phyloP scores from a whole-genome alignment of 2,797 vertebrate genomes.

The Orestias chungarensis region DNA sequence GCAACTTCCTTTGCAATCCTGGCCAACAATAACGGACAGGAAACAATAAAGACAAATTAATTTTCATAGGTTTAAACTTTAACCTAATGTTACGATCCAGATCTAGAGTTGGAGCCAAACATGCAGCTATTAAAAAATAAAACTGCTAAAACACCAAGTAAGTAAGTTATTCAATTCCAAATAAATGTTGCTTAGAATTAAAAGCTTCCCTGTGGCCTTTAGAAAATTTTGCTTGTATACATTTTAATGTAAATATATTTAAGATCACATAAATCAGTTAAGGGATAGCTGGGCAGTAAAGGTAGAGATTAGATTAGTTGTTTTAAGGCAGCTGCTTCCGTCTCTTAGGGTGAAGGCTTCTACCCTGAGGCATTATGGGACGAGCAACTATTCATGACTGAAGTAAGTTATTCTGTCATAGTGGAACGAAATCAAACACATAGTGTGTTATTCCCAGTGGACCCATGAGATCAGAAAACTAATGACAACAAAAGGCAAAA shows the following conservation, averaged over 20 bases:
- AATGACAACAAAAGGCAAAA: constrained; percentile 61
- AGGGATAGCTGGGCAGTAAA: constrained; percentile 2
- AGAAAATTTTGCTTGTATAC: background rate
- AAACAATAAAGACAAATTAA: background rate
- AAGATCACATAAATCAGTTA: background rate
- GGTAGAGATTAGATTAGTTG: constrained; percentile 9
- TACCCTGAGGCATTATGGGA: constrained; percentile 31
- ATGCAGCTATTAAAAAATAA: background rate
- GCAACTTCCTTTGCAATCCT: background rate
- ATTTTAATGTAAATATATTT: background rate
- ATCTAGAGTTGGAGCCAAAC: background rate
- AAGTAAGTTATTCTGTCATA: constrained; percentile 44
- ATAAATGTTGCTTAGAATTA: background rate
- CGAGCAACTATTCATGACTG: constrained; percentile 55
- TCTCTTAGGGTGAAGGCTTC: constrained; percentile 35
- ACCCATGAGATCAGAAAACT: constrained; percentile 56
- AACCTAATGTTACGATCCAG: background rate
- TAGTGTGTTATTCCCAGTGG: constrained; percentile 41
- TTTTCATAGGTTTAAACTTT: background rate
- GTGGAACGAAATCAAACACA: constrained; percentile 12
- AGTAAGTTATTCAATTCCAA: background rate
- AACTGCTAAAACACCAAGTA: background rate
- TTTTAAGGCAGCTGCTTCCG: constrained; percentile 43
- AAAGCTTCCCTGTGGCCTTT: background rate
- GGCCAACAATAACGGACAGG: background rate